Base-by-base conservation (phyloP, 2,113 vertebrate genomes). In the Aspiorhynchus laticeps region DNA sequence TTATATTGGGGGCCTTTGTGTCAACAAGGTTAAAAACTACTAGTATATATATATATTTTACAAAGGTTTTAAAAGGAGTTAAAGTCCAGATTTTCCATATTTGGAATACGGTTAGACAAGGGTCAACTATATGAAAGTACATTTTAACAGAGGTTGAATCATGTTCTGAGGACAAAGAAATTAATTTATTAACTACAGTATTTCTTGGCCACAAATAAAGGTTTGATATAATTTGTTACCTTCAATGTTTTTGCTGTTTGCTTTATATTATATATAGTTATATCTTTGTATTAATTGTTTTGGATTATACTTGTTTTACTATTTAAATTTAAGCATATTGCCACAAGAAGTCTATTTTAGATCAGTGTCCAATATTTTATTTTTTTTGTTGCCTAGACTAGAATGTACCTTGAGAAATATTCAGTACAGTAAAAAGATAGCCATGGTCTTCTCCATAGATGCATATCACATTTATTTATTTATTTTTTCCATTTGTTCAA, bases 401-500 rank as follows among this genome's bases (percentile, higher is more conserved):
- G 67, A 36, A 21, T 71, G 8, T 36, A 31, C 63, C 2, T 9
- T 10, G 17, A 71, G 15, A 71, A 36, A 36, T 51, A 51, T 51
- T 51, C 5, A 51, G 48, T 17, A 51, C 4, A 17, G 14, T 51
- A 67, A 33, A 59, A 59, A 59, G 14, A 4, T 51, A 17, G 14
- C 15, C 15, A 56, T 53, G 48, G 12, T 51, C 0, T 17, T 33
- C 65, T 33, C 67, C 31, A 36, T 69, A 65, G 31, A 36, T 73
- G 19, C 4, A 38, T 10, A 2, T 38, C 51, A 80, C 51, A 21
- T 33, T 11, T 38, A 24, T 36, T 46, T 46, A 33, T 33, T 33
- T 33, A 19, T 84, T 2, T 10, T 38, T 4, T 17, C 41, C 0
- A 59, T 63, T 80, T 28, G 69, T 21, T 89, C 3, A 69, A 96